A percentile compares a stretch with the other conserved stretches of the same genome.
Conservation (phyloP, 2,113 vertebrate genomes). For the Meleagris gallopavo region DNA sequence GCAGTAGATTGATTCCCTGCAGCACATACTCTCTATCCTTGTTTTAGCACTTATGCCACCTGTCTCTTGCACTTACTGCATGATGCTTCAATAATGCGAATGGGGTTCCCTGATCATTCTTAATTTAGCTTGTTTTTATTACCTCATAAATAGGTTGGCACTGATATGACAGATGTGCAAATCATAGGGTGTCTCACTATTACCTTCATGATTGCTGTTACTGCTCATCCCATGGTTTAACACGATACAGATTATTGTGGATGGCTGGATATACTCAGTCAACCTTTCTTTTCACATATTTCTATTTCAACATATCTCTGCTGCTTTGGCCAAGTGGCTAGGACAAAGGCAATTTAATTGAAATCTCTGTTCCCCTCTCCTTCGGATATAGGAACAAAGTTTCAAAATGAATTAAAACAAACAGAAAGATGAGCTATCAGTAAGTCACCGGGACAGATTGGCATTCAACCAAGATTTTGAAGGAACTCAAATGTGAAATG, state of each 20-base stretch:
- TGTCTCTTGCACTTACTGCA: conserved; percentile 42
- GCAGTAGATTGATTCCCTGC: conserved; percentile 65
- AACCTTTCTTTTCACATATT: not conserved
- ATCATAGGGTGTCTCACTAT: not conserved
- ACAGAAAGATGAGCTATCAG: not conserved
- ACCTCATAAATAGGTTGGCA: conserved; percentile 13
- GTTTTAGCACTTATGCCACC: conserved; percentile 63
- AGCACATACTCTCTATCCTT: conserved; percentile 48
- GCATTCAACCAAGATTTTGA: conserved; percentile 17
- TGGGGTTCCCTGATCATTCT: conserved; percentile 57
- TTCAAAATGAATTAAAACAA: conserved; percentile 16
- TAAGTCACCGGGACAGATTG: not conserved
- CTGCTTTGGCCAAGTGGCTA: not conserved
- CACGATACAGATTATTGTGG: not conserved
- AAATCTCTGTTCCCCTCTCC: not conserved
- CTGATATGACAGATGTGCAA: conserved; percentile 5
- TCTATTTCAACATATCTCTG: not conserved
- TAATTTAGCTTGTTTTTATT: conserved; percentile 63
- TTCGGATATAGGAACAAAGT: not conserved
- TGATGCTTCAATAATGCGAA: conserved; percentile 29
- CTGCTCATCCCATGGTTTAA: not conserved
- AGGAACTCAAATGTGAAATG: not conserved
- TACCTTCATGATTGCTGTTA: not conserved
- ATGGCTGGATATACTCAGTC: not conserved
- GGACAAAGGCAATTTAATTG: not conserved